phyloP scores from a whole-genome alignment of 2,888 invertebrate species.

The Zelleria hepariella region DNA sequence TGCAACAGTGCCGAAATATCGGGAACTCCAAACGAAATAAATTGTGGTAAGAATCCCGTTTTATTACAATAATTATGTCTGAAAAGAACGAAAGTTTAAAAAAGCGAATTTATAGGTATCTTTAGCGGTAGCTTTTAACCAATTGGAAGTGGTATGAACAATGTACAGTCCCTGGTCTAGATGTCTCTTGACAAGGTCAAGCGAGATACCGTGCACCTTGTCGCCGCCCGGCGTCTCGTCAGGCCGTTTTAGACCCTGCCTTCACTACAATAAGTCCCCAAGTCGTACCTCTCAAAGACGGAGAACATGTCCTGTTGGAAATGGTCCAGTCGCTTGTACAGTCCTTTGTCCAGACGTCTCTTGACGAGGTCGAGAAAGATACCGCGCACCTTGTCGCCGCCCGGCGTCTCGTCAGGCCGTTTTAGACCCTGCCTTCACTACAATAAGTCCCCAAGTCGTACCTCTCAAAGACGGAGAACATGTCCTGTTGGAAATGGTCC shows the following conservation, averaged over 20 bases:
- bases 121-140: too few relatives aligned
- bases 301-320: slow-evolving; percentile 98
- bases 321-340: slow-evolving; percentile 92
- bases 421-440: too few relatives aligned
- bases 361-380: slow-evolving; percentile 95
- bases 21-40: too few relatives aligned
- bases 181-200: slow-evolving; percentile 94
- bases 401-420: slow-evolving; percentile 78
- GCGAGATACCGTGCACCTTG: slow-evolving; percentile 85
- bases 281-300: slow-evolving; percentile 87
- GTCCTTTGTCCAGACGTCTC: slow-evolving; percentile 89
- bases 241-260: too few relatives aligned
- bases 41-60: too few relatives aligned
- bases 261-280: too few relatives aligned
- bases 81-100: too few relatives aligned
- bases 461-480: slow-evolving; percentile 92
- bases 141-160: slow-evolving; percentile 96
- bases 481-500: slow-evolving; percentile 96
- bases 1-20: too few relatives aligned
- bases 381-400: slow-evolving; percentile 79
- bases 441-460: slow-evolving; percentile 15
- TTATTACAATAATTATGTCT: too few relatives aligned
- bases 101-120: too few relatives aligned
- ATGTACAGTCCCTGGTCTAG: slow-evolving; percentile 94
- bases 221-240: slow-evolving; percentile 73